Base-by-base conservation (phyloP, 2,888 invertebrate species). In the Zele albiditarsus region DNA sequence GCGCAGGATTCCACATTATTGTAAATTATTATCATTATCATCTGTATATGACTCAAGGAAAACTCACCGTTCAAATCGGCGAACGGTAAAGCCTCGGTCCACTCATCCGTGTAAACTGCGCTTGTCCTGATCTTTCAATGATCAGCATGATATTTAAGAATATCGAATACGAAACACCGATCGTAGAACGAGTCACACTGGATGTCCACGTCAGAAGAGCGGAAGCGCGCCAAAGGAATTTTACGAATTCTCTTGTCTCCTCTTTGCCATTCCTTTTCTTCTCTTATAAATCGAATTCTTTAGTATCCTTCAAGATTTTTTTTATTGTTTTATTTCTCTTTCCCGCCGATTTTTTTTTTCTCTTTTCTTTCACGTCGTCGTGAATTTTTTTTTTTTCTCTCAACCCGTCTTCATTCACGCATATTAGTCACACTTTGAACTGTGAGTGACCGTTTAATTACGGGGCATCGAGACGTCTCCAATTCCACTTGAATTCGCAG, bases 31-130 rank as follows among this genome's bases (percentile, higher is more conserved):
- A 65, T 12, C 20, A 25, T 42, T 33, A 42, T 33, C 31, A 33
- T 63, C 20, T 31, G 33, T n/a, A 20, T 42, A 38, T 65, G 27
- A 46, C 31, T 31, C 31, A 69, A 65, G 27, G 14, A 46, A 38
- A 60, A 75, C 75, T 66, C 31, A 75, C 75, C 28, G 33, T 71
- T 71, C 16, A 67, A 75, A 71, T 71, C 46, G 65, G 71, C 71
- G 71, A 71, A 71, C 71, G 71, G 62, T 71, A 71, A 71, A 62
- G 62, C 71, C 71, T 71, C 62, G n/a, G 49, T 42, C 62, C 60
- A 27, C 62, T 71, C 71, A 71, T 71, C 49, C 71, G 71, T 62
- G 31, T 46, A 20, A 71, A 71, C 27, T 62, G 60, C 16, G 42
- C 62, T 60, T 46, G 71, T 62, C 62, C 46, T 42, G 16, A 42